Evolutionary conservation across 2,888 invertebrate species (phyloP).

Genomic region (Liodrosophila aerea): DNA sequence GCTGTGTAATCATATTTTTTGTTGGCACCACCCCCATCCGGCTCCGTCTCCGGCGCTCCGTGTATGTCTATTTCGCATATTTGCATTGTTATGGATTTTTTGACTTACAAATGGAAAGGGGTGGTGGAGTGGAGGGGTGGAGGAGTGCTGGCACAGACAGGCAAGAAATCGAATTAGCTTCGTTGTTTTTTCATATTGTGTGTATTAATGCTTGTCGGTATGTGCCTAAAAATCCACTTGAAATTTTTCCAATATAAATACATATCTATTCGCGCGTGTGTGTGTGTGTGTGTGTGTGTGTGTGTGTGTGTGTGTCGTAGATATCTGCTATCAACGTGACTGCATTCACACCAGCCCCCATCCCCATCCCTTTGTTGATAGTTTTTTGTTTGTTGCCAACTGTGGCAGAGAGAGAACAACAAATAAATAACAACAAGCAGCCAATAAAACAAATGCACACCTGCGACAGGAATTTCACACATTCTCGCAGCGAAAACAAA

Average conservation of each 20-base stretch:
- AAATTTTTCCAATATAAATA: conserved; percentile 28
- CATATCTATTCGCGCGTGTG: conserved; percentile 6
- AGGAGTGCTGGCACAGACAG: too few species aligned
- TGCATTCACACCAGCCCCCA: too few species aligned
- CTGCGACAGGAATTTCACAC: conserved; percentile 75
- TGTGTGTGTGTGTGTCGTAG: conserved; percentile 12
- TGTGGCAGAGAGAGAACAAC: conserved; percentile 7
- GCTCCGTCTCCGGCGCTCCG: not conserved
- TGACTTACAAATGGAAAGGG: conserved; percentile 1
- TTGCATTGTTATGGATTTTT: conserved; percentile 64
- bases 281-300: too few species aligned
- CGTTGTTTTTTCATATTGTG: conserved; percentile 22
- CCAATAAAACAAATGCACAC: conserved; percentile 55
- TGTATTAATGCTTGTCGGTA: conserved; percentile 8
- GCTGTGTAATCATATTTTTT: conserved; percentile 53
- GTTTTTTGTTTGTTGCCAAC: conserved; percentile 63
- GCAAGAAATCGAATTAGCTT: conserved; percentile 39
- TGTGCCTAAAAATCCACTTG: conserved; percentile 32
- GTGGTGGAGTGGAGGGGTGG: not conserved
- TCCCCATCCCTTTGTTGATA: conserved; percentile 15
- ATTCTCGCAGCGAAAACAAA: conserved; percentile 45
- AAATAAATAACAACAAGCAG: conserved; percentile 4
- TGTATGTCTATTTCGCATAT: conserved; percentile 58
- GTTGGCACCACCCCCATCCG: conserved; percentile 9
- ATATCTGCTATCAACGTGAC: conserved; percentile 37